Conservation (phyloP, 2,113 vertebrate genomes). For the Amazona vittata region DNA sequence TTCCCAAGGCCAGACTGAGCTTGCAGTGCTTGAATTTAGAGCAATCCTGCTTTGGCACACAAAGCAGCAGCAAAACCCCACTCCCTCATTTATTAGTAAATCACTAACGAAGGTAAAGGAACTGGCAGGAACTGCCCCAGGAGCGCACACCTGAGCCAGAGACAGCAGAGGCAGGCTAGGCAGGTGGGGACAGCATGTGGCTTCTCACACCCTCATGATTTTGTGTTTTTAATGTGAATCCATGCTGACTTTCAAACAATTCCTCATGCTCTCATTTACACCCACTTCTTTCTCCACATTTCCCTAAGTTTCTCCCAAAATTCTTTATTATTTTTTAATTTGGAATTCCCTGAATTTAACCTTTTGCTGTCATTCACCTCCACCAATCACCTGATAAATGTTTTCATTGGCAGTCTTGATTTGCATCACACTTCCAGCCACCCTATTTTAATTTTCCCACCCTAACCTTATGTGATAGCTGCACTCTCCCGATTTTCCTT, state of each 20-base stretch:
- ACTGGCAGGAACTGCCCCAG: not conserved
- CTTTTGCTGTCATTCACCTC: not conserved
- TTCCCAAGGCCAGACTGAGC: not conserved
- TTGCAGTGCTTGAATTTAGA: not conserved
- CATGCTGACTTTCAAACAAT: not conserved
- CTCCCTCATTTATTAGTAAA: not conserved
- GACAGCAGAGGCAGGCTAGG: not conserved
- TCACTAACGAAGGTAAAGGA: not conserved
- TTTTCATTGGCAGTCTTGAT: not conserved
- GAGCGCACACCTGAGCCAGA: fast-evolving
- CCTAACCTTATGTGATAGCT: too few relatives aligned
- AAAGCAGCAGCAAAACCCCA: not conserved
- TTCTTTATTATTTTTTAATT: not conserved
- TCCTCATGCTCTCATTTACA: not conserved
- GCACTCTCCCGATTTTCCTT: not conserved
- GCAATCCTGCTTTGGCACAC: not conserved
- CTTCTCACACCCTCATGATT: not conserved
- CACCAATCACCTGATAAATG: not conserved
- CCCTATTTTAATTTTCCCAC: not conserved
- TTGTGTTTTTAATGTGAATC: not conserved
- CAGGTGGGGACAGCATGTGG: not conserved
- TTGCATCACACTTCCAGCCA: not conserved
- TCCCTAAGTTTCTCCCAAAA: not conserved
- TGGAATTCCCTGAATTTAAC: not conserved
- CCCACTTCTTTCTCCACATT: not conserved